These are phyloP conservation scores for Solea solea DNA, from an alignment of 2,113 vertebrate species.

Conservation along the genomic window DNA sequence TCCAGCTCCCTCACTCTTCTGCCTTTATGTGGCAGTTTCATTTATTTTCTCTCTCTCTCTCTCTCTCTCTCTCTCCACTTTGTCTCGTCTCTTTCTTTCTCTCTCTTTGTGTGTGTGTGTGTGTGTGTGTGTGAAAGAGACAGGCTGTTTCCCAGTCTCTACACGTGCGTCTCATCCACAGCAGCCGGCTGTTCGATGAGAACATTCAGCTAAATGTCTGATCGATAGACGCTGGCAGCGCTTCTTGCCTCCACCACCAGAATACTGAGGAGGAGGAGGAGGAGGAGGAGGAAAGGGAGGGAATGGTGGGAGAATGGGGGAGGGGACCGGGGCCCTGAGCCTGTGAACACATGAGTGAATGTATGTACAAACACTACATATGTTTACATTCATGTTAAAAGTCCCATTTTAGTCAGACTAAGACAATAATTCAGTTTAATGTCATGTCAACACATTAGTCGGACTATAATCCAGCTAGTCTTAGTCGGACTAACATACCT, in stretches of 20 bases:
- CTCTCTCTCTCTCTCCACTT: not conserved
- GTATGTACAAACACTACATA: not conserved
- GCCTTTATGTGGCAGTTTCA: not conserved
- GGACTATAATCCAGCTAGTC: too few relatives aligned
- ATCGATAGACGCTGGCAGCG: constrained; percentile 71
- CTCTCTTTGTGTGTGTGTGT: constrained; percentile 14
- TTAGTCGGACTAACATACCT: too few relatives aligned
- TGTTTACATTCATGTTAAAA: too few relatives aligned
- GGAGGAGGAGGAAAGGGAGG: not conserved
- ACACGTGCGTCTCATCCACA: constrained; percentile 64
- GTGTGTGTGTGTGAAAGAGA: not conserved
- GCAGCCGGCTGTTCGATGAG: constrained; percentile 72
- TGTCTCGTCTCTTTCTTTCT: not conserved
- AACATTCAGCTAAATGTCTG: constrained; percentile 80
- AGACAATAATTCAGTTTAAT: too few relatives aligned
- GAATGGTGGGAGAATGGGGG: too few relatives aligned
- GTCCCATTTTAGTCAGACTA: too few relatives aligned
- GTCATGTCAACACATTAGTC: too few relatives aligned
- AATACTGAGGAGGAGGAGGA: constrained; percentile 58
- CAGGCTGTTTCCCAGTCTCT: constrained; percentile 61
- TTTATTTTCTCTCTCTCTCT: constrained; percentile 12
- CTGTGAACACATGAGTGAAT: not conserved
- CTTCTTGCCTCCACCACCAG: constrained; percentile 35
- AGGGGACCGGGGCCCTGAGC: too few relatives aligned
- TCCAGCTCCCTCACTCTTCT: not conserved